Conservation (phyloP, 1,140 invertebrate species). For the Xylocopa sonorina region DNA sequence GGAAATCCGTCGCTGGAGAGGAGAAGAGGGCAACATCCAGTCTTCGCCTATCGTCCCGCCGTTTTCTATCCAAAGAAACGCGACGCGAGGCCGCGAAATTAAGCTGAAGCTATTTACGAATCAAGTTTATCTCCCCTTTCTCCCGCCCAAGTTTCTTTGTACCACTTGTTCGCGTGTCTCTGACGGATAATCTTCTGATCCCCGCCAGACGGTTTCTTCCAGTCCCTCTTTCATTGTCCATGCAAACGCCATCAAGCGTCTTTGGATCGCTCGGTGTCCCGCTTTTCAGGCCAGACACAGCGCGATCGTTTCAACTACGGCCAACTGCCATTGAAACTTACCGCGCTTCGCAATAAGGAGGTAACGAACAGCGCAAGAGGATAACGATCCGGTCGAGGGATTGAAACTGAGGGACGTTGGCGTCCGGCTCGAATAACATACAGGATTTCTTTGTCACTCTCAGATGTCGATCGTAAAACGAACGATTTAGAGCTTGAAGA, state of each 20-base stretch:
- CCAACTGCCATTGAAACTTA: constrained; percentile 28
- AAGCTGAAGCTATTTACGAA: constrained; percentile 17
- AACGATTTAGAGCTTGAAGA: neutral
- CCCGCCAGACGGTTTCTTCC: constrained; percentile 6
- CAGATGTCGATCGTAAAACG: no score
- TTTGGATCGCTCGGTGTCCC: constrained; percentile 8
- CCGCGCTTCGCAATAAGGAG: neutral
- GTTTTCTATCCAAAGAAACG: neutral
- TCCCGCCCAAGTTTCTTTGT: neutral
- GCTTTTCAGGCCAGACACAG: constrained; percentile 12
- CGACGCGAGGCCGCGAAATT: neutral
- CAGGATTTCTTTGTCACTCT: no score
- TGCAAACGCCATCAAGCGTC: constrained; percentile 25
- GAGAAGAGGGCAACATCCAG: neutral
- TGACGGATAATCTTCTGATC: constrained; percentile 24
- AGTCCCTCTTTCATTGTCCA: constrained; percentile 4
- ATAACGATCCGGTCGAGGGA: constrained; percentile 4
- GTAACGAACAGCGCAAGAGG: neutral
- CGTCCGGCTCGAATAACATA: no score
- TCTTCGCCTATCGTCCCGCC: neutral
- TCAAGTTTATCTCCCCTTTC: neutral
- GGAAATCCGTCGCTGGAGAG: no score
- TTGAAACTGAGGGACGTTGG: neutral
- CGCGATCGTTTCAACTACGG: constrained; percentile 10
- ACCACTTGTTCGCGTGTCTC: neutral